Evolutionary conservation across 2,797 vertebrate species (phyloP), one percentile per base, ranked within the genome.

Genomic region (Falco novaeseelandiae): DNA sequence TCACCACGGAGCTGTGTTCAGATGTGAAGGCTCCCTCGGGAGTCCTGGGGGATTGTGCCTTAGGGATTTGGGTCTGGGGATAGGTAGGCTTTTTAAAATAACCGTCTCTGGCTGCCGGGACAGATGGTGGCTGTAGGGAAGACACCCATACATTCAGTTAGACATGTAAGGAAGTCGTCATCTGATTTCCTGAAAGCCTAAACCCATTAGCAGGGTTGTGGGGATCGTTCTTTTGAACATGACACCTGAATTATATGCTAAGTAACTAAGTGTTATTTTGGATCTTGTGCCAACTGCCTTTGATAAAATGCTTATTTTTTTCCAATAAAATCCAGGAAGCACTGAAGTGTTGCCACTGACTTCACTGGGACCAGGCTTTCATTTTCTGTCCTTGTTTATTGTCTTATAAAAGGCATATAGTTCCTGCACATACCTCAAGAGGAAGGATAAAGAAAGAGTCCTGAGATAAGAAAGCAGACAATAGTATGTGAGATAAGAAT

Each of bases 381-480:
- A 26, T 94, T 88, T 85, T 94, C 61, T 92, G 57, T 78, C 76
- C 81, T 91, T 83, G 30, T 88, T 93, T 90, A 81, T 40, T 55
- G 46, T 86, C 52, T 63, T 81, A n/a, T 62, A 90, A 86, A 92
- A 95, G 76, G 46, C 78, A 71, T 79, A 81, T 57, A 90, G 72
- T 51, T 96, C 69, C 84, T 91, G 46, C 0, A 0, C 54, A 78
- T 95, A 62, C 38, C 76, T 96, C 62, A 79, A 86, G 89, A 96
- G 87, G 36, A 93, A 92, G 77, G 58, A 94, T 86, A 88, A 93
- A 91, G 61, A 57, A 63, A 67, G 72, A 81, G 59, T 76, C 23
- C 23, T 87, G 66, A 96, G 95, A 96, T 95, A 96, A 96, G 79
- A 92, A 92, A 93, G n/a, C 73, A 93, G 92, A 95, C 84, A 94